phyloP scores from a whole-genome alignment of 2,888 invertebrate species.

The Rotaria socialis region DNA sequence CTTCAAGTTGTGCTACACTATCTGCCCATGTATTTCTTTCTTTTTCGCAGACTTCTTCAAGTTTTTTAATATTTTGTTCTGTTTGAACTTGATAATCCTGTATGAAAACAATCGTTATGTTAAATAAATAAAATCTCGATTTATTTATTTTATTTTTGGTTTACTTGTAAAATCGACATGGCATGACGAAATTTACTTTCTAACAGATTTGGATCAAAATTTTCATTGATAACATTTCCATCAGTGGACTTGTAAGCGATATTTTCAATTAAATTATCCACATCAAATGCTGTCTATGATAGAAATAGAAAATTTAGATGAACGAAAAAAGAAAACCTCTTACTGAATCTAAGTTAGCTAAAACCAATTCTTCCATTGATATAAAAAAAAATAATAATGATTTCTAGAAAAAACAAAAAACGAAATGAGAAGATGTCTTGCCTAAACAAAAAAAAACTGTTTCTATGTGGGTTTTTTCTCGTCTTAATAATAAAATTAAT shows the following conservation, averaged over 20 bases:
- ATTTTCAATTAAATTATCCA: conserved; percentile 46
- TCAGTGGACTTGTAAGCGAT: conserved; percentile 43
- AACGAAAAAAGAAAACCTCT: neutral
- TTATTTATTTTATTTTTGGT: no score
- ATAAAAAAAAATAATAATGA: neutral
- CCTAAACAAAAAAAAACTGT: neutral
- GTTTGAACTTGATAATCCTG: conserved; percentile 28
- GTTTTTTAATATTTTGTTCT: conserved; percentile 37
- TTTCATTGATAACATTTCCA: conserved; percentile 38
- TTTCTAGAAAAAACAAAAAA: neutral
- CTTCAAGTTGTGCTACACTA: conserved; percentile 37
- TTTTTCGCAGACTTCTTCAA: conserved; percentile 39
- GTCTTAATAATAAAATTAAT: neutral
- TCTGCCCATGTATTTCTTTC: conserved; percentile 40
- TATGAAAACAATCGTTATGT: neutral
- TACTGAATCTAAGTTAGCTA: neutral
- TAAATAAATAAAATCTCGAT: no score
- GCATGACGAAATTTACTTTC: conserved; percentile 45
- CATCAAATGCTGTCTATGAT: conserved; percentile 11
- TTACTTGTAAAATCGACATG: conserved; percentile 39
- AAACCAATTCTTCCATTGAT: neutral
- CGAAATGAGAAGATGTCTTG: neutral
- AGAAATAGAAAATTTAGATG: neutral
- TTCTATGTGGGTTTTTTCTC: neutral
- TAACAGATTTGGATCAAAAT: conserved; percentile 44